phyloP scores from a whole-genome alignment of 2,113 vertebrate species.

The Sapajus apella region DNA sequence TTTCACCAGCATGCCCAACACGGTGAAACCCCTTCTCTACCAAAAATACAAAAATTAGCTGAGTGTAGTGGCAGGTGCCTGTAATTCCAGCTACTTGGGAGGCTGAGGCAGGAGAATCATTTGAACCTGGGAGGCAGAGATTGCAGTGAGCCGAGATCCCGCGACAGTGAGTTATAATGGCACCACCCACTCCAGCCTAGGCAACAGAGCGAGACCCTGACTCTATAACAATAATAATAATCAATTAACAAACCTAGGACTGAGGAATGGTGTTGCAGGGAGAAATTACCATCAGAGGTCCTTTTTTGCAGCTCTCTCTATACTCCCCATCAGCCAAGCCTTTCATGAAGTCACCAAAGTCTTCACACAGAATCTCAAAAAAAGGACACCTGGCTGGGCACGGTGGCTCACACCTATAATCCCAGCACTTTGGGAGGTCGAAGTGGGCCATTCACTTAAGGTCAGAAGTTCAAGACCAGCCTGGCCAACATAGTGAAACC shows the following conservation, averaged over 20 bases:
- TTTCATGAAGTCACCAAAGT: conserved; percentile 11
- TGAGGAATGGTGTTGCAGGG: not conserved
- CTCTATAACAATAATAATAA: too few species aligned
- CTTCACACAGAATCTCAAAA: conserved; percentile 15
- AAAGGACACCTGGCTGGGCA: not conserved
- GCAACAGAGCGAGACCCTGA: too few species aligned
- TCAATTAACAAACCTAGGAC: not conserved
- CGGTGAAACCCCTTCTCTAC: too few species aligned
- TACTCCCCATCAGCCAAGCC: not conserved
- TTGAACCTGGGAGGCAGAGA: too few species aligned
- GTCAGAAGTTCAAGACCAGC: not conserved
- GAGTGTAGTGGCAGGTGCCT: too few species aligned
- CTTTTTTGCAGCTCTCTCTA: not conserved
- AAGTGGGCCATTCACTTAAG: not conserved
- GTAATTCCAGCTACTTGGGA: too few species aligned
- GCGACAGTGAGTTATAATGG: too few species aligned
- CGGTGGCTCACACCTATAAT: not conserved
- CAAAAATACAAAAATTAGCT: too few species aligned
- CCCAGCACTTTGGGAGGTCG: not conserved
- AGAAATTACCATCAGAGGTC: not conserved
- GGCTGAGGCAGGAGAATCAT: too few species aligned
- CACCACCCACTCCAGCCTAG: too few species aligned
- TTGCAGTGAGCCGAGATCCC: too few species aligned
- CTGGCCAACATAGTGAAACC: not conserved
- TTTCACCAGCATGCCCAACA: too few species aligned